Base-by-base conservation (phyloP, 2,888 invertebrate genomes). In the Criorhina ranunculi region DNA sequence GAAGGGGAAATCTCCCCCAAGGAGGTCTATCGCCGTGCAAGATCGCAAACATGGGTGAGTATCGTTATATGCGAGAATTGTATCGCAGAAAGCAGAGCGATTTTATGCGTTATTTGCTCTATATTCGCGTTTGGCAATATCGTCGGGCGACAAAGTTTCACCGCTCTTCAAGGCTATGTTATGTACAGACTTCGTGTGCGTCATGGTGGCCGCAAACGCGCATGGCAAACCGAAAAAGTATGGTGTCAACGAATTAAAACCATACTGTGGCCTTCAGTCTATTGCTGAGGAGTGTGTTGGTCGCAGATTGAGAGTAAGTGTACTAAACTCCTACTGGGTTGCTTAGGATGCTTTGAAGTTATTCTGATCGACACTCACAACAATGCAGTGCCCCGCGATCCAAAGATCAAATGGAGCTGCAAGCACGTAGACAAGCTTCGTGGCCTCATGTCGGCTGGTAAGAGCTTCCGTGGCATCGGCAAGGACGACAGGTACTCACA, bases 41-140 rank as follows among this genome's bases (percentile, higher is more conserved):
- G 33, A 91, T 91, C 91, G 75, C 59, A 69, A 92, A 91, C 92
- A 99, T 99, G 99, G 99, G 99, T 93, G 99, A 99, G 90, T 99
- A 99, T 94, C 98, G 99, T 93, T 99, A 99, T 93, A 98, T 99
- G 94, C 98, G 98, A 93, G 99, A 99, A 93, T 94, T 99, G 90
- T 99, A 98, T 93, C 96, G 99, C 90, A 99, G 99, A 94, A 99
- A 99, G 94, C 99, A 99, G 93, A 98, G 98, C 92, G 99, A 99
- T 96, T 98, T 98, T 89, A 95, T 99, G 94, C 95, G 99, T 89
- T 99, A 98, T 92, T 94, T 99, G 91, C 95, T 98, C 88, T 97
- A 99, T 91, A 95, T 99, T 86, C 95, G 99, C 89, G 98, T 98
- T 89, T 99, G 99, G 99, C 99, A 99, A 91, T 98, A 97, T 90